Percentiles rank a stretch among this genome's conserved stretches.
phyloP scores from a whole-genome alignment of 1,140 invertebrate genomes.

The Drosophila sp. region DNA sequence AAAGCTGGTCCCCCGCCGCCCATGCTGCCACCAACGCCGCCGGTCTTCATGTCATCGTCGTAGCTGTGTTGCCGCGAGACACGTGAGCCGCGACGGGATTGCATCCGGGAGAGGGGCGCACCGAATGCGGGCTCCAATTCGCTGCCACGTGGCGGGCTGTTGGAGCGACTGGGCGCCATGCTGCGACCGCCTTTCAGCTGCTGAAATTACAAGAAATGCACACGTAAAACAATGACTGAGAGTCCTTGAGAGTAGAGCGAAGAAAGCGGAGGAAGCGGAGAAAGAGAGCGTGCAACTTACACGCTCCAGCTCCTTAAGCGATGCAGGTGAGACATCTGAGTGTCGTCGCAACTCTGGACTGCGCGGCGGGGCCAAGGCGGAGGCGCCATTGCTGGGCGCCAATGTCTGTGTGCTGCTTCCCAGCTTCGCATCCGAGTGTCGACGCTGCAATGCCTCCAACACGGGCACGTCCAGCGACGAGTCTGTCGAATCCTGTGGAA shows the following conservation, averaged over 20 bases:
- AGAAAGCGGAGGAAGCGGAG: background rate
- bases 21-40: conserved; percentile 85
- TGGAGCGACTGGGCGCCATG: conserved; percentile 85
- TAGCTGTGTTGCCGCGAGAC: conserved; percentile 90
- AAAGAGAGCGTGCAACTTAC: conserved; percentile 87
- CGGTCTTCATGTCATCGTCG: conserved; percentile 89
- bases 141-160: conserved; percentile 85
- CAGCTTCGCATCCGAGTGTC: conserved; percentile 92
- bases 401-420: conserved; percentile 85
- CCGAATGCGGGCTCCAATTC: conserved; percentile 72
- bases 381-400: conserved; percentile 85
- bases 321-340: conserved; percentile 93
- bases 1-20: conserved; percentile 85
- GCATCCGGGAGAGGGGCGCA: conserved; percentile 79
- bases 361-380: conserved; percentile 89
- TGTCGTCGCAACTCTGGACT: conserved; percentile 91
- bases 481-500: conserved; percentile 91
- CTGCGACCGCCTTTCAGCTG: conserved; percentile 85
- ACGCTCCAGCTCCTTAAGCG: conserved; percentile 93
- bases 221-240: background rate
- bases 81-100: conserved; percentile 88
- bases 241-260: too few relatives aligned
- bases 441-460: conserved; percentile 89
- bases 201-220: conserved; percentile 50
- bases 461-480: conserved; percentile 91